Evolutionary conservation across 1,140 invertebrate genomes (phyloP), one percentile per base, ranked within the genome.

Genomic region (Drosophila guanche): DNA sequence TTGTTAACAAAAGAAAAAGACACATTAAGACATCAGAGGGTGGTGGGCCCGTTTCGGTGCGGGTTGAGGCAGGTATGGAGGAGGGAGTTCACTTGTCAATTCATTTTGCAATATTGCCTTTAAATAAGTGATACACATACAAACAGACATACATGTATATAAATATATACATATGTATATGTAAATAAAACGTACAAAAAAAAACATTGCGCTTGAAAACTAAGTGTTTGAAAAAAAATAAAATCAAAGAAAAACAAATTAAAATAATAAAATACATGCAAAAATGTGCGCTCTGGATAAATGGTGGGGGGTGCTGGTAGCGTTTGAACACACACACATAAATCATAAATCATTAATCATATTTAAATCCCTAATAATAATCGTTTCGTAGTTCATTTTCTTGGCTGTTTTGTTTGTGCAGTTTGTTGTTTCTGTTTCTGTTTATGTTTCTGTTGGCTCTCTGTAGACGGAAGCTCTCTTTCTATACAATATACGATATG

Each of bases 1-100:
- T 33, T 33, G 16, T 33, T 70, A 77, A 58, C 54, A 76, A 57
- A 66, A 60, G 55, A 56, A 62, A 74, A 72, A n/a, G n/a, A 74
- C 60, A 61, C 51, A 54, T 46, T 55, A 41, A 63, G 54, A 79
- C 57, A 54, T 43, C 33, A 48, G 41, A 51, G 27, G 23, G 16
- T 25, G 12, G 27, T 25, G 12, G 27, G 37, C 23, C 27, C 25
- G 27, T 50, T 50, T 7, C 5, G n/a, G 10, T 59, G 20, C 12
- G 14, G 23, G 14, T 62, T 41, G 8, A 6, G 10, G 33, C 33
- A 37, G 14, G 43, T 27, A 45, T 27, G 42, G 27, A 41, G 43
- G 41, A 45, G 42, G 42, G 27, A 41, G 29, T 40, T 50, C 40
- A 29, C 22, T 25, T 37, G 10, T 37, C 33, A 37, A 51, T 29